Percentiles rank a stretch among this genome's conserved stretches.
Conservation (phyloP, 2,888 invertebrate genomes). For the Fissipunctia ypsillon region DNA sequence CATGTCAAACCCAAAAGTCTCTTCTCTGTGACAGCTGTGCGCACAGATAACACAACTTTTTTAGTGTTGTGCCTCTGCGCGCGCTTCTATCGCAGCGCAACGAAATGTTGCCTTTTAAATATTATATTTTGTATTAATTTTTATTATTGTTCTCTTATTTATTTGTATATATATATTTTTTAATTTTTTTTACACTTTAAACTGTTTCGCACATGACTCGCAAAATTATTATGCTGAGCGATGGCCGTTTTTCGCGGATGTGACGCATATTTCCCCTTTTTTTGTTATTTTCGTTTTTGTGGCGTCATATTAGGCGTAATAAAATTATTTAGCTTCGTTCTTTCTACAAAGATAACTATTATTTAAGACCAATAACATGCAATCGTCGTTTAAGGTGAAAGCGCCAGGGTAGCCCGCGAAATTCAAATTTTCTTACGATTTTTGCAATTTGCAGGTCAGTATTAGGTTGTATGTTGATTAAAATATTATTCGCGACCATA, state of each 20-base stretch:
- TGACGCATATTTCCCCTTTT: not conserved
- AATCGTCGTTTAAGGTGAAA: too few relatives aligned
- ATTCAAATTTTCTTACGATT: too few relatives aligned
- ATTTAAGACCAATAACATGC: too few relatives aligned
- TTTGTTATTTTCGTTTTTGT: not conserved
- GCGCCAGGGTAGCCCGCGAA: too few relatives aligned
- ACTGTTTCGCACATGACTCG: not conserved
- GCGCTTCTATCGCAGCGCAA: too few relatives aligned
- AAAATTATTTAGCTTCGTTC: not conserved
- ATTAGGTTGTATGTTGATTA: too few relatives aligned
- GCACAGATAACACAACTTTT: not conserved
- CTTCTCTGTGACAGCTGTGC: not conserved
- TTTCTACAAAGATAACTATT: not conserved
- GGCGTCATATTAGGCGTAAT: not conserved
- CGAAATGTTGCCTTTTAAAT: not conserved
- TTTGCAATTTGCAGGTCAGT: too few relatives aligned
- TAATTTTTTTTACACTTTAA: not conserved
- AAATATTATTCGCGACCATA: too few relatives aligned
- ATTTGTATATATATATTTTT: too few relatives aligned
- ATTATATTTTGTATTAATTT: not conserved
- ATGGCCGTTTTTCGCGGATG: not conserved
- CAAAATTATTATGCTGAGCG: not conserved
- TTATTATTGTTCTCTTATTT: too few relatives aligned
- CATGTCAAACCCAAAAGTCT: not conserved
- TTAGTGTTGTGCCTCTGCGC: not conserved